A percentile compares a stretch with the other conserved stretches of the same genome.
These are phyloP conservation scores for Crenuchus spilurus DNA, from an alignment of 2,797 vertebrate species.

Conservation along the genomic window DNA sequence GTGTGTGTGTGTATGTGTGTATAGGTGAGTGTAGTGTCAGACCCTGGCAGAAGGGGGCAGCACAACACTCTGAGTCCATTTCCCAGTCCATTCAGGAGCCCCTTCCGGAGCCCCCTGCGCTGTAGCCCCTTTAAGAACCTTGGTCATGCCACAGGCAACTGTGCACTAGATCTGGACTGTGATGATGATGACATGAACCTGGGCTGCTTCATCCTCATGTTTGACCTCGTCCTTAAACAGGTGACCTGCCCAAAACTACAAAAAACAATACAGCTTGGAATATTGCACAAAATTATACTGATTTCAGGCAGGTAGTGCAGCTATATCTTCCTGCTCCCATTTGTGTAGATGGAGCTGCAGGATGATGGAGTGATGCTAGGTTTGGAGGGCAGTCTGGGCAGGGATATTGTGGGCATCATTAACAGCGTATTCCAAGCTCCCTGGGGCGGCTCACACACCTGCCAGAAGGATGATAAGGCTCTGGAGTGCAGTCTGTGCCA, in stretches of 20 bases:
- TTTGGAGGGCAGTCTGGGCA: constrained; percentile 92
- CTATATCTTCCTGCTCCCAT: constrained; percentile 30
- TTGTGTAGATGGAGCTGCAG: constrained; percentile 94
- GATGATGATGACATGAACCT: constrained; percentile 99
- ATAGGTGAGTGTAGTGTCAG: constrained; percentile 95
- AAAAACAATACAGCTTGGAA: background rate
- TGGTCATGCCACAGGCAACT: constrained; percentile 87
- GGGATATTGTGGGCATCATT: constrained; percentile 96
- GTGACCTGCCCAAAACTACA: constrained; percentile 66
- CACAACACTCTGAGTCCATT: constrained; percentile 93
- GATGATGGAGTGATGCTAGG: constrained; percentile 95
- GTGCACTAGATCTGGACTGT: constrained; percentile 92
- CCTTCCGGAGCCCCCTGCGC: constrained; percentile 89
- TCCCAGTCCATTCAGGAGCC: constrained; percentile 96
- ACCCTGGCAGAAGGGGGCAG: constrained; percentile 91
- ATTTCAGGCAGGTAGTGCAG: background rate
- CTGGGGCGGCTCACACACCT: constrained; percentile 97
- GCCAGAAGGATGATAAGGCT: constrained; percentile 95
- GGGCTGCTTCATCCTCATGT: constrained; percentile 99
- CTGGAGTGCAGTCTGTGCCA: constrained; percentile 95
- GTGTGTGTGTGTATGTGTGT: background rate
- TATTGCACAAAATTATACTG: background rate
- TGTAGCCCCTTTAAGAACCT: constrained; percentile 96
- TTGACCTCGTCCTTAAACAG: constrained; percentile 98
- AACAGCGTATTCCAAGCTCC: constrained; percentile 98